phyloP scores from a whole-genome alignment of 2,113 vertebrate species.

The Chlamydotis undulata region DNA sequence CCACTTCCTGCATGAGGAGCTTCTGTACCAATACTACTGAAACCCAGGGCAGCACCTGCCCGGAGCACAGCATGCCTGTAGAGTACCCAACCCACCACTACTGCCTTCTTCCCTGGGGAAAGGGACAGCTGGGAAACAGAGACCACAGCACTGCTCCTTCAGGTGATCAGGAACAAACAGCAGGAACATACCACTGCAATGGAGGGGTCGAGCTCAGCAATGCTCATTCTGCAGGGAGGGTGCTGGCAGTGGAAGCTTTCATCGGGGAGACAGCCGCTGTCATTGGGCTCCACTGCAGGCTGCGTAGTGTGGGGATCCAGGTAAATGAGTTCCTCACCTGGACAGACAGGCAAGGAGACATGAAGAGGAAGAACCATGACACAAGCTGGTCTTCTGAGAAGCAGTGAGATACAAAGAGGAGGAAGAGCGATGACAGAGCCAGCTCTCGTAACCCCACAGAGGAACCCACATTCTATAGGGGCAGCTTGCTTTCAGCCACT shows the following conservation, averaged over 20 bases:
- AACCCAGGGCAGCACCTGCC: neutral
- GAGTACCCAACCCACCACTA: neutral
- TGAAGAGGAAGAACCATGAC: neutral
- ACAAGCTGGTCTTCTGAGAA: neutral
- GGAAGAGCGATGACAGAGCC: neutral
- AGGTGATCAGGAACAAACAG: accelerated
- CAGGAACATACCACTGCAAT: conserved; percentile 87
- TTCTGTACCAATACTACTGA: accelerated
- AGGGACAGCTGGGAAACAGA: neutral
- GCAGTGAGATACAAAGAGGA: neutral
- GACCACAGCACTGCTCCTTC: neutral
- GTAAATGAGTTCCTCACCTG: conserved; percentile 95
- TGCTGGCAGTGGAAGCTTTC: conserved; percentile 97
- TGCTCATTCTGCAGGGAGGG: conserved; percentile 95
- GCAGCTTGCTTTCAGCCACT: neutral
- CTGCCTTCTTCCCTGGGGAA: neutral
- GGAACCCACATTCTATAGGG: neutral
- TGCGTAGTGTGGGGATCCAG: conserved; percentile 97
- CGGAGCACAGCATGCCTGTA: neutral
- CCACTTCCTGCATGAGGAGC: neutral
- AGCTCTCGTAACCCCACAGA: neutral
- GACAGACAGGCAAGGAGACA: neutral
- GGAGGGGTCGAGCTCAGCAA: conserved; percentile 95
- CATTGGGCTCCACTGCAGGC: conserved; percentile 83
- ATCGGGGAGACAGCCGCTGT: conserved; percentile 80